Conservation (phyloP, 1,140 invertebrate species). For the Drosophila paulistorum region DNA sequence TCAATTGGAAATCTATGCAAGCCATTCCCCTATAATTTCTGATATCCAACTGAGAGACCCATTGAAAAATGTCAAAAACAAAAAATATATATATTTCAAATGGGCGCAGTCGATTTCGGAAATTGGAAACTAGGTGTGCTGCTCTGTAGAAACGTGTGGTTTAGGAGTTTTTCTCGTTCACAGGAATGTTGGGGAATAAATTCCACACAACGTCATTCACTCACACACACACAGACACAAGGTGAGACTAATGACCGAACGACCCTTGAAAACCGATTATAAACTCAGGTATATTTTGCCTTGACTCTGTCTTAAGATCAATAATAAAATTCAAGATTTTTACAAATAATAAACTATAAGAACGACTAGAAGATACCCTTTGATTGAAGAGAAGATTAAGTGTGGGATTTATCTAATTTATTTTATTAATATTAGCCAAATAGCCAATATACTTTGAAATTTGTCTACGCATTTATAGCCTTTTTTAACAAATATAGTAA, state of each 20-base stretch:
- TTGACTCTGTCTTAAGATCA: conserved; percentile 65
- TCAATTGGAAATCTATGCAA: too few species aligned
- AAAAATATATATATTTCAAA: conserved; percentile 12
- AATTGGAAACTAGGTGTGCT: conserved; percentile 59
- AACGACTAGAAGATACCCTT: conserved; percentile 14
- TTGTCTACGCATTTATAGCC: too few species aligned
- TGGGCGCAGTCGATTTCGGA: conserved; percentile 47
- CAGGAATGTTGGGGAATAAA: conserved; percentile 21
- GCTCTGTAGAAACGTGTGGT: conserved; percentile 12
- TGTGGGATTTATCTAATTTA: too few species aligned
- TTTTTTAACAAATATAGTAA: too few species aligned
- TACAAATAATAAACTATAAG: conserved; percentile 32
- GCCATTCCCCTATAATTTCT: not conserved
- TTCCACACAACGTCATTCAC: not conserved
- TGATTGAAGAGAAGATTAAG: too few species aligned
- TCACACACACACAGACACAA: conserved; percentile 2
- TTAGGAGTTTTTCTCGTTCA: conserved; percentile 2
- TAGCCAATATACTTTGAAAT: too few species aligned
- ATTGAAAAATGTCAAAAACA: conserved; percentile 54
- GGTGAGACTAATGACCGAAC: conserved; percentile 40
- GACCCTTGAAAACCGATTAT: conserved; percentile 29
- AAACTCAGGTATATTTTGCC: conserved; percentile 65
- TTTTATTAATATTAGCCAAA: too few species aligned
- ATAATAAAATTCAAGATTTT: conserved; percentile 39
- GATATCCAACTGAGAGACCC: conserved; percentile 28